Evolutionary conservation across 2,113 vertebrate genomes (phyloP), one percentile per base, ranked within the genome.

Genomic region (Micronycteris hirsuta): DNA sequence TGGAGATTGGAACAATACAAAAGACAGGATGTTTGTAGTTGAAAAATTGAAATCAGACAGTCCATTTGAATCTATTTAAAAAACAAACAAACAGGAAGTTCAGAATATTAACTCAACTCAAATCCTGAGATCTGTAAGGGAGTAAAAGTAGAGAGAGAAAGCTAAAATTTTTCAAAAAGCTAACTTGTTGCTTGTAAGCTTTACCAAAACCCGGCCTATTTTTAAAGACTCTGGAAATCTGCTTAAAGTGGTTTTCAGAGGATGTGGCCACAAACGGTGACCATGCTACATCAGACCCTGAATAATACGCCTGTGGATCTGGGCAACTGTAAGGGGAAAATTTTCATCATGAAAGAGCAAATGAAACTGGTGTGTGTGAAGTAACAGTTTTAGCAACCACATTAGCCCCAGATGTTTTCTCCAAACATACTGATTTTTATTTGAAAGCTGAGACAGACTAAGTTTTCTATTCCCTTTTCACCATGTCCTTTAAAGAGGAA

Each of bases 371-470:
- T 92, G 89, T 93, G 89, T 94, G 92, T 95, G 97, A 97, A 95
- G 92, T 94, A 97, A 97, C 95, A 52, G 96, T 96, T 98, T 97
- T 97, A 96, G 80, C 95, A 91, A 1, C 0, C 81, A 96, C 96
- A 98, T 98, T 98, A 97, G 88, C 98, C 97, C 96, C 98, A 98
- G 98, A 98, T 98, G 97, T 98, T 77, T 49, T 97, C 95, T 96
- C 97, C 97, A 97, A 93, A 96, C 78, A 38, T 74, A 95, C 38
- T 80, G 65, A 87, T 71, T 89, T 94, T 97, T 95, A 82, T 73
- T 89, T 91, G 95, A 96, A 97, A 97, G 38, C 92, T 81, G 71
- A 95, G n/a, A 89, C 65, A 85, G 58, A 74, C 41, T 78, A 88
- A 49, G 56, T 8, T 65, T 95, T 97, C 89, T 91, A 90, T 94